A percentile compares a stretch with the other conserved stretches of the same genome.
Evolutionary conservation across 2,888 invertebrate species (phyloP).

Genomic region (Caenorhabditis sp.): DNA sequence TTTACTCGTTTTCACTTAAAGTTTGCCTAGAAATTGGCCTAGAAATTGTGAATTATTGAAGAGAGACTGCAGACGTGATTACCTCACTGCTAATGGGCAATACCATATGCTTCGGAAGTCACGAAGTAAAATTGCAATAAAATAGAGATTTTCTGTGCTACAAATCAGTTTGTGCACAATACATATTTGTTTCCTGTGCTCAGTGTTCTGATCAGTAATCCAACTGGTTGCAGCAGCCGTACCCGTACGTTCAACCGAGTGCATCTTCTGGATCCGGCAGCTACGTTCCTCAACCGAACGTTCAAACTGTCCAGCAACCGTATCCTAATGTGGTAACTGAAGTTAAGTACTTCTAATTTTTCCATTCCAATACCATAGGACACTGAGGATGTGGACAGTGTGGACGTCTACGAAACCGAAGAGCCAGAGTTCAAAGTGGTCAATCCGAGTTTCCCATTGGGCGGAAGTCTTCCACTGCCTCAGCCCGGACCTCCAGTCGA

Average conservation of each 20-base stretch:
- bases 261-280: conserved; percentile 54
- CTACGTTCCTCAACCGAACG: conserved; percentile 21
- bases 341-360: neutral
- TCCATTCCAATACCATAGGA: conserved; percentile 1
- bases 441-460: conserved; percentile 35
- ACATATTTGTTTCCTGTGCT: too few relatives aligned
- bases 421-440: conserved; percentile 55
- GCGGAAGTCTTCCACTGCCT: conserved; percentile 5
- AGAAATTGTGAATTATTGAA: too few relatives aligned
- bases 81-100: too few relatives aligned
- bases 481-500: neutral
- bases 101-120: too few relatives aligned
- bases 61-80: too few relatives aligned
- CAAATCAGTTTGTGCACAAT: too few relatives aligned
- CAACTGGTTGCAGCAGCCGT: conserved; percentile 18
- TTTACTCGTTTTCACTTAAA: too few relatives aligned
- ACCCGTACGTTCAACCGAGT: conserved; percentile 47
- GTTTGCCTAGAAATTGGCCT: too few relatives aligned
- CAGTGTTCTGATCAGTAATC: neutral
- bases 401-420: conserved; percentile 39
- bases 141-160: too few relatives aligned
- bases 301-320: conserved; percentile 39
- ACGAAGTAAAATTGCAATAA: too few relatives aligned
- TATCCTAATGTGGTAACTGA: conserved; percentile 48
- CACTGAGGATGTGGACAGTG: conserved; percentile 35